Evolutionary conservation across 2,888 invertebrate species (phyloP).

Genomic region (Galerucella nymphaeae): DNA sequence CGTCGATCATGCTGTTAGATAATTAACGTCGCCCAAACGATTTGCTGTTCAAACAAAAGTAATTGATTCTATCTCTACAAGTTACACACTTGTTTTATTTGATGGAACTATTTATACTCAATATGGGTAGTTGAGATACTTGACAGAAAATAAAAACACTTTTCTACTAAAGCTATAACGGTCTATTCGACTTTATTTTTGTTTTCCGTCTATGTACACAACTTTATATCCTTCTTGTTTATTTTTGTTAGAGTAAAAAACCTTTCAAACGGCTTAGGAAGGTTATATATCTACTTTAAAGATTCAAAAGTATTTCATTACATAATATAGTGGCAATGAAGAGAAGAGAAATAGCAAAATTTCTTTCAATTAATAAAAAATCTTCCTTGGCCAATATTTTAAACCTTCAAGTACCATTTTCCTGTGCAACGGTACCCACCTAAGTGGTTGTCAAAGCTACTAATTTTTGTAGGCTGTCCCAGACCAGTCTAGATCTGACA

Average conservation of each 20-base stretch:
- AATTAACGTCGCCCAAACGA: background rate
- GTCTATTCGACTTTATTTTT: background rate
- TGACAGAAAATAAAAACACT: background rate
- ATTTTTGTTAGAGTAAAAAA: background rate
- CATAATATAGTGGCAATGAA: too few species aligned
- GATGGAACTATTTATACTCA: background rate
- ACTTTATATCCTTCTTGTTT: background rate
- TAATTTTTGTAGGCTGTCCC: too few species aligned
- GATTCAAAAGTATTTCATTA: too few species aligned
- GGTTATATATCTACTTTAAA: too few species aligned
- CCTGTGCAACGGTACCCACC: too few species aligned
- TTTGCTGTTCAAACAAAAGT: background rate
- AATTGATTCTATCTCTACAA: background rate
- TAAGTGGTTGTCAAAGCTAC: too few species aligned
- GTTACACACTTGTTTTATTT: background rate
- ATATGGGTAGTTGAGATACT: background rate
- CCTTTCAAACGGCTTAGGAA: background rate
- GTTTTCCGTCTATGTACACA: background rate
- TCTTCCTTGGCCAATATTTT: too few species aligned
- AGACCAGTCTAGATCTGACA: too few species aligned
- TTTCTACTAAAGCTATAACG: background rate
- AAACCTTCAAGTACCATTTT: too few species aligned
- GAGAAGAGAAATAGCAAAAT: too few species aligned
- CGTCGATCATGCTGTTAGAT: background rate
- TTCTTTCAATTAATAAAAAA: too few species aligned